Evolutionary conservation across 64 coral and sea anemone species (phyloP), one percentile per base, ranked within the genome.

Genomic region (Cladopsammia gracilis): DNA sequence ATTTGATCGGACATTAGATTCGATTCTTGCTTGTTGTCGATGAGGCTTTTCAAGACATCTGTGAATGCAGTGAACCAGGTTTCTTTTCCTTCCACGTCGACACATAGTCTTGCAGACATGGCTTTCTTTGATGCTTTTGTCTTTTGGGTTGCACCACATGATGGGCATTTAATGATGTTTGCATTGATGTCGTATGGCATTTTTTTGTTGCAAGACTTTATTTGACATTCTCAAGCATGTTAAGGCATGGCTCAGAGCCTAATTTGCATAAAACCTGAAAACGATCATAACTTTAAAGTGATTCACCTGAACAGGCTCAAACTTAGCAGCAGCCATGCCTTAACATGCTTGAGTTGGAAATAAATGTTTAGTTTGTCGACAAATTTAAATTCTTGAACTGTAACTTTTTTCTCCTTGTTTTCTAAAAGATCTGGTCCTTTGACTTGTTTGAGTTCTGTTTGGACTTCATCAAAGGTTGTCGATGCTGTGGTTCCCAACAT

Each of bases 61-160:
- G 67, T 84, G 67, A 92, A 92, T 83, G 89, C 89, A 73, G 89
- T 92, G 26, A 92, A 74, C 79, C 78, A 85, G 19, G 42, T 85
- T 74, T 92, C 68, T 20, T 25, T 84, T 48, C 79, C 54, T 8
- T 84, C 79, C 68, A 84, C 79, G 83, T 85, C 89, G 15, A 69
- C 79, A 85, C 53, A 92, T 52, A 88, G 84, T 80, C 53, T 87
- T 93, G 84, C 91, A 69, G 91, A 93, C 91, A 93, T 93, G 15
- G 74, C 91, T 72, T 93, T 88, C 91, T 93, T 93, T 10, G 59
- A 93, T 58, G 83, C 12, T 45, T 87, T 93, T 48, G 83, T 79
- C 42, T 93, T 93, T 52, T 92, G 79, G 4, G 90, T 92, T 25
- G 79, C 77, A 85, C 69, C 79, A 92, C 90, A 92, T 92, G 78